Base-by-base conservation (phyloP, 2,888 invertebrate genomes). In the Eurois occulta region DNA sequence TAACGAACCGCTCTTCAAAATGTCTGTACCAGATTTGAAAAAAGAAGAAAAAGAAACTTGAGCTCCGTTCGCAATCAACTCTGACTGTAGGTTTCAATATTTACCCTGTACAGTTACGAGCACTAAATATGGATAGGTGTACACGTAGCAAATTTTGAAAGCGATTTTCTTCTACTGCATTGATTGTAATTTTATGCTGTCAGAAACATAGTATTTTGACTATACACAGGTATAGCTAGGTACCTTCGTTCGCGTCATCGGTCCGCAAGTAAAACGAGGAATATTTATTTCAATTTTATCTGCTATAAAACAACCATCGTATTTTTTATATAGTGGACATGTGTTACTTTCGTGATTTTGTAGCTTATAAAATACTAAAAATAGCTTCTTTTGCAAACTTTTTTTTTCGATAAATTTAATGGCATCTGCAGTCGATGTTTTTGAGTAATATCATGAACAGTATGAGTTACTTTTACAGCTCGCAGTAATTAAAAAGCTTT, bases 1-100 rank as follows among this genome's bases (percentile, higher is more conserved):
- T 72, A 81, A 84, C 69, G 72, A 83, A 65, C 24, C 24, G 68
- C 71, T 62, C 77, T 68, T 77, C 62, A 72, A 77, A 76, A 71
- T 41, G 46, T 80, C 77, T 68, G 32, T 48, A 58, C 13, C 60
- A 77, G 68, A 41, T 69, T 72, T 72, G 4, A 65, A 75, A 80
- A 75, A 65, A 60, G 13, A 32, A 60, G 35, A n/a, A 66, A 80
- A 68, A 28, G 6, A 28, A n/a, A 58, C 48, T 10, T 7, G 13
- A 11, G 60, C 21, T 64, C 55, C 71, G 62, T 68, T 73, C 6
- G 74, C 77, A 84, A 84, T 77, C 71, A 84, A 66, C 68, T 5
- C 28, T 35, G 43, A 66, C 65, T 75, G 66, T 41, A 66, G 5
- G 55, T 10, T 66, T 24, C n/a, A 43, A 24, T 58, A 58, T n/a